These are phyloP conservation scores for Dicerorhinus sumatrensis DNA, from an alignment of 2,113 vertebrate species.

Conservation along the genomic window DNA sequence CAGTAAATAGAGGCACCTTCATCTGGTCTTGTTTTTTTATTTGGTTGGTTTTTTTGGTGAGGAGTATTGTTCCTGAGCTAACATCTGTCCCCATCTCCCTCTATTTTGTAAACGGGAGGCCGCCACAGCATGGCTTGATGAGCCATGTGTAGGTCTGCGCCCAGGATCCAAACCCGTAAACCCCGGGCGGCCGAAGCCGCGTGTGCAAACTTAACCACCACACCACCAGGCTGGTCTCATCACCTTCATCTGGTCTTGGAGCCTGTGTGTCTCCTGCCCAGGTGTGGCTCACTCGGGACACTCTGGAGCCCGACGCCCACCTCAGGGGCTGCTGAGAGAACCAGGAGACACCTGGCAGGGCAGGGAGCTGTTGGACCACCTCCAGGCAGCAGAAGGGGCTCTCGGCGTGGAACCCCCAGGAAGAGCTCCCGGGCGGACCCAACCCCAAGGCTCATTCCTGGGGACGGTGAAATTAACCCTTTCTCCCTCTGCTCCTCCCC, in stretches of 20 bases:
- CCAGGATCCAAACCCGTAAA: too few relatives aligned
- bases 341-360: fast-evolving
- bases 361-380: background rate
- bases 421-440: fast-evolving
- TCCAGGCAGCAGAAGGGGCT: slow-evolving; percentile 48
- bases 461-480: background rate
- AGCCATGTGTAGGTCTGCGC: too few relatives aligned
- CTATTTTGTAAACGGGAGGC: too few relatives aligned
- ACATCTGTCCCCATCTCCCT: too few relatives aligned
- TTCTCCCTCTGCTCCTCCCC: background rate
- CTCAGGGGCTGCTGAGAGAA: background rate
- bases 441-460: background rate
- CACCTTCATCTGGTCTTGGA: background rate
- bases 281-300: background rate
- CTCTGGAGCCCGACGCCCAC: fast-evolving
- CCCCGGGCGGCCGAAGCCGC: too few relatives aligned
- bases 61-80: too few relatives aligned
- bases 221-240: too few relatives aligned
- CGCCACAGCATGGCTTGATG: too few relatives aligned
- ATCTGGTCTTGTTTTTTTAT: background rate
- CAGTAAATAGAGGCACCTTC: background rate
- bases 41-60: too few relatives aligned
- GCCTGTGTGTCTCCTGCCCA: background rate
- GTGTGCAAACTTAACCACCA: too few relatives aligned
- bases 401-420: fast-evolving